Evolutionary conservation across 2,888 invertebrate genomes (phyloP).

Genomic region (Rotaria magnacalcarata): DNA sequence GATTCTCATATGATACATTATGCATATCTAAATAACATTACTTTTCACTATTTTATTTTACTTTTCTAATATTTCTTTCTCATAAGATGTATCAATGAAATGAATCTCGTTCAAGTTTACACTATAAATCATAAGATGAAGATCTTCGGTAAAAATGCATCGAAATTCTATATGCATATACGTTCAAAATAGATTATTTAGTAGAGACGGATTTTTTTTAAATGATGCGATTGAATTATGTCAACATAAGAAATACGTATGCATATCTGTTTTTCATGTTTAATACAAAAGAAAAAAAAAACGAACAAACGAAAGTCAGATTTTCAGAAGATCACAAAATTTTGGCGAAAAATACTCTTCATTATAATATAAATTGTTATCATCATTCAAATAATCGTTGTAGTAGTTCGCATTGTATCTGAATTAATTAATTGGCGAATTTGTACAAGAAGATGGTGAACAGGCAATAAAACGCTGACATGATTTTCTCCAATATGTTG

Average conservation of each 20-base stretch:
- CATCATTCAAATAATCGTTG: background rate
- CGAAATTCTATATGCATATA: too few species aligned
- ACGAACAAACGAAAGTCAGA: background rate
- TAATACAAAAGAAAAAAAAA: background rate
- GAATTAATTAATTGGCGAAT: constrained; percentile 35
- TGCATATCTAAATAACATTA: too few species aligned
- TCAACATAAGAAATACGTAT: background rate
- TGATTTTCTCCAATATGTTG: constrained; percentile 32
- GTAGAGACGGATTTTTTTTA: too few species aligned
- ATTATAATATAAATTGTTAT: background rate
- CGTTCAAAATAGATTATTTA: too few species aligned
- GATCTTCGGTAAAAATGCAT: too few species aligned
- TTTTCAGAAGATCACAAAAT: background rate
- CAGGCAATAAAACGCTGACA: background rate
- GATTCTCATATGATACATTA: too few species aligned
- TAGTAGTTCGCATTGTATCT: background rate
- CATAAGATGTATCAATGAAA: too few species aligned
- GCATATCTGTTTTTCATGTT: background rate
- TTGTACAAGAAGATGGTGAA: constrained; percentile 24
- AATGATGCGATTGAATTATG: background rate
- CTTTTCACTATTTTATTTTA: too few species aligned
- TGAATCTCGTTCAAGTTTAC: too few species aligned
- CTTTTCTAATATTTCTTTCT: too few species aligned
- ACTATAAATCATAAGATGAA: too few species aligned
- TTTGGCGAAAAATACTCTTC: constrained; percentile 4